These are phyloP conservation scores for Scaptomyza flava DNA, from an alignment of 2,888 invertebrate genomes.

Conservation along the genomic window DNA sequence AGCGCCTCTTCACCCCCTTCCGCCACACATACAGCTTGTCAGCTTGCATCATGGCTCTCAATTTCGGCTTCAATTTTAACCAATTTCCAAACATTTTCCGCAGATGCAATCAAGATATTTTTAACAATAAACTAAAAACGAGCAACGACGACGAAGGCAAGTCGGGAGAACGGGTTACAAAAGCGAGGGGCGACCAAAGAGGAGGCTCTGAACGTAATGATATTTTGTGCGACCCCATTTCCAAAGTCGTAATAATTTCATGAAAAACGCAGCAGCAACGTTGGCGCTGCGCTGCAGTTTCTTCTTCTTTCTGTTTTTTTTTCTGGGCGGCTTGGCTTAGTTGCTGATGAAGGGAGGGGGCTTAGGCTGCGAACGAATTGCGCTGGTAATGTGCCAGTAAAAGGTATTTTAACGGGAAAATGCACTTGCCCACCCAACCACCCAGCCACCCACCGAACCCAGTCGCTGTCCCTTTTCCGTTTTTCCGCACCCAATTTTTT, in stretches of 20 bases:
- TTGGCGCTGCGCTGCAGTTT: conserved; percentile 47
- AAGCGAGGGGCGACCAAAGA: neutral
- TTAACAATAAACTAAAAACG: conserved; percentile 66
- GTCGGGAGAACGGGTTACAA: neutral
- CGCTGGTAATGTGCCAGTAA: conserved; percentile 75
- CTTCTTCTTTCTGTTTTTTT: conserved; percentile 8
- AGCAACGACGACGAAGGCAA: conserved; percentile 8
- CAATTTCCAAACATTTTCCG: conserved; percentile 62
- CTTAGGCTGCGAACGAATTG: conserved; percentile 41
- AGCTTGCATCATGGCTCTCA: conserved; percentile 26
- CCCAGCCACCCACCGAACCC: neutral
- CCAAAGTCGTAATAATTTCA: conserved; percentile 80
- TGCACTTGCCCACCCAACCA: conserved; percentile 26
- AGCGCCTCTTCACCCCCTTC: neutral
- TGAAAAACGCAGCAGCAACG: conserved; percentile 76
- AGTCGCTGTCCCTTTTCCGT: neutral
- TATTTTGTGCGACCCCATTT: conserved; percentile 80
- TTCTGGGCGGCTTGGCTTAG: conserved; percentile 22
- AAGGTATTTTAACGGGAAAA: conserved; percentile 78
- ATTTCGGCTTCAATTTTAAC: conserved; percentile 35
- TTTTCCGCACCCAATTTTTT: neutral
- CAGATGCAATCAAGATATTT: conserved; percentile 64
- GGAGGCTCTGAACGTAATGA: conserved; percentile 61
- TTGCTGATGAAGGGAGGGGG: conserved; percentile 1
- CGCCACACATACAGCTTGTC: conserved; percentile 1